Evolutionary conservation across 2,113 vertebrate species (phyloP).

Genomic region (Gopherus flavomarginatus): DNA sequence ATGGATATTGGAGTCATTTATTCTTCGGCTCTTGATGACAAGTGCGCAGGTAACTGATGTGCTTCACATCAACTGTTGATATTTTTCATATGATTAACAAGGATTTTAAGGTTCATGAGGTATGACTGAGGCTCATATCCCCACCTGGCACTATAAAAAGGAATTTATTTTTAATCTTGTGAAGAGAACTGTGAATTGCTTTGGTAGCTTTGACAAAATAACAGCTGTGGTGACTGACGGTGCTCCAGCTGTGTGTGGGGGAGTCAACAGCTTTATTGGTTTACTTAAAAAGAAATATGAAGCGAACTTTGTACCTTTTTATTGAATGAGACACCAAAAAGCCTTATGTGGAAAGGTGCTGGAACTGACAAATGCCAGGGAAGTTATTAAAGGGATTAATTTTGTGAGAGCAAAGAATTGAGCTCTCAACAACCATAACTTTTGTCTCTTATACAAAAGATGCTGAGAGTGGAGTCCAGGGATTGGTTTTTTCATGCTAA

Average conservation of each 20-base stretch:
- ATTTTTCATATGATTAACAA: slow-evolving; percentile 75
- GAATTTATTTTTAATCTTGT: slow-evolving; percentile 77
- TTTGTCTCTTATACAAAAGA: slow-evolving; percentile 44
- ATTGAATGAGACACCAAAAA: slow-evolving; percentile 50
- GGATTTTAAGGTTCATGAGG: slow-evolving; percentile 76
- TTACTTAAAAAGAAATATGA: slow-evolving; percentile 76
- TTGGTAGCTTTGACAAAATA: slow-evolving; percentile 73
- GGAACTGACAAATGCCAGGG: slow-evolving; percentile 56
- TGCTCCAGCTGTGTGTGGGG: slow-evolving; percentile 54
- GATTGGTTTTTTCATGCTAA: slow-evolving; percentile 3
- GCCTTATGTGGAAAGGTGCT: slow-evolving; percentile 34
- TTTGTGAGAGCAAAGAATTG: slow-evolving; percentile 49
- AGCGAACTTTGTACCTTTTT: slow-evolving; percentile 66
- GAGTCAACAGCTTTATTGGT: slow-evolving; percentile 66
- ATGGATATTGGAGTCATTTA: slow-evolving; percentile 48
- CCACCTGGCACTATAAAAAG: slow-evolving; percentile 50
- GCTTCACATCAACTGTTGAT: slow-evolving; percentile 46
- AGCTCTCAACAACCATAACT: slow-evolving; percentile 29
- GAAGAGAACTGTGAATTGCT: slow-evolving; percentile 72
- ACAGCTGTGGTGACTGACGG: slow-evolving; percentile 67
- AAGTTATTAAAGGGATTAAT: slow-evolving; percentile 73
- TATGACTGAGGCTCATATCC: slow-evolving; percentile 48
- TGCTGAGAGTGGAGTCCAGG: slow-evolving; percentile 43
- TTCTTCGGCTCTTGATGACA: slow-evolving; percentile 47
- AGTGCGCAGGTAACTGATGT: slow-evolving; percentile 42